Evolutionary conservation across 2,113 vertebrate species (phyloP).

Genomic region (Catharus minimus): DNA sequence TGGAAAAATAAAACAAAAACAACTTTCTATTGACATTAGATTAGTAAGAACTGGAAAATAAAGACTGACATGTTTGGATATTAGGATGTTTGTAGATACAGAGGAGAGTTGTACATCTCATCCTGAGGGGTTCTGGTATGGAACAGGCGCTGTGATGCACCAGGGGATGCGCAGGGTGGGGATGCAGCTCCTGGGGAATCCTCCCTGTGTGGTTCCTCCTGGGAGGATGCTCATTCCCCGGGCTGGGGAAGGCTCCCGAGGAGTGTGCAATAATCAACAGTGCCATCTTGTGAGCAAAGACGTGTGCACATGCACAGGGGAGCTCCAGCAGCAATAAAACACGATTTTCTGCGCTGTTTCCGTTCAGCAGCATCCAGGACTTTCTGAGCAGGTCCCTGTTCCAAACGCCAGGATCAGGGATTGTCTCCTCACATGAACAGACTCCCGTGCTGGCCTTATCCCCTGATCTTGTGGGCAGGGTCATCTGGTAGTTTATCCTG

Average conservation of each 20-base stretch:
- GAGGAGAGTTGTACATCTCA: neutral
- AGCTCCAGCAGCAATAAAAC: too few relatives aligned
- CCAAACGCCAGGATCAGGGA: neutral
- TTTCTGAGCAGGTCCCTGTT: neutral
- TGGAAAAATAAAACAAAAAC: neutral
- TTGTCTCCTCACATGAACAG: neutral
- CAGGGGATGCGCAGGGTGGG: neutral
- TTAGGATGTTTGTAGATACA: neutral
- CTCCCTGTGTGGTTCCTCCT: neutral
- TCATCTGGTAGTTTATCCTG: neutral
- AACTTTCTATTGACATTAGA: neutral
- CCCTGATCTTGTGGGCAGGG: neutral
- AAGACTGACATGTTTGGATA: neutral
- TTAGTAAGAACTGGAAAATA: neutral
- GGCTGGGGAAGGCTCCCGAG: neutral
- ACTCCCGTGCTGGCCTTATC: neutral
- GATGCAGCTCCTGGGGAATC: neutral
- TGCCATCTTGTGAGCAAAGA: slow-evolving; percentile 56
- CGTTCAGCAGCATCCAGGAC: neutral
- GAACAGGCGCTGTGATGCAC: neutral
- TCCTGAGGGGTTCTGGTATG: neutral
- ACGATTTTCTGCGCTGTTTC: fast-evolving
- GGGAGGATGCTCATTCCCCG: neutral
- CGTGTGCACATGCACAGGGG: neutral
- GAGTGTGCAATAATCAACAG: slow-evolving; percentile 26